Base-by-base conservation (phyloP, 2,888 invertebrate species). In the Drosophila yooni region DNA sequence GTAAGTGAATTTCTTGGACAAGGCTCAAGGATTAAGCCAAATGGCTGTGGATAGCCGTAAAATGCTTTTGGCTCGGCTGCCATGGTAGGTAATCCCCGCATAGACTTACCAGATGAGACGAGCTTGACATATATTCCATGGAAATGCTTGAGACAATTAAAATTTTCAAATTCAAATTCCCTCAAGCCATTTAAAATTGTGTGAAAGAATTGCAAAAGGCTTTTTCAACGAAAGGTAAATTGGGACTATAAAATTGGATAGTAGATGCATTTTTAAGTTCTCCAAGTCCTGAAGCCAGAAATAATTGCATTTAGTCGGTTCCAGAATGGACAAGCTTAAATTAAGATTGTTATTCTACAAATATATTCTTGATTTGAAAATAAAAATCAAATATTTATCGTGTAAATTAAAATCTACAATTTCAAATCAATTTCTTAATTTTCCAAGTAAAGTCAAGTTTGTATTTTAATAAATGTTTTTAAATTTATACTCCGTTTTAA, bases 41-140 rank as follows among this genome's bases (percentile, higher is more conserved):
- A 58, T 63, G 48, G 57, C 53, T 52, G 27, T 53, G 70, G 56
- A 70, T 43, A 63, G 58, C 52, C 34, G 38, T 58, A 61, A 71
- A 53, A 63, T 56, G 51, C 7, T 57, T 51, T 46, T 46, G 38
- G 29, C 25, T 48, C 13, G 29, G 38, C 34, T 60, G 40, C 29
- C 61, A 38, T 59, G 46, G 52, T 2, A 10, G 11, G 27, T 61
- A 70, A 61, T 61, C 70, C 69, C 18, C 21, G 38, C 38, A 50
- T 56, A 50, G 33, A 61, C 38, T 36, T 58, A 15, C 31, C 70
- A 69, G 69, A 48, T 53, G 70, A 36, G 69, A 38, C 69, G 40
- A 25, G 50, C 33, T 7, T 7, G 15, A 34, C 40, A 27, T 46
- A 8, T 29, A 53, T 38, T 38, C 25, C 13, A 21, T 48, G 21